Evolutionary conservation across 1,140 invertebrate species (phyloP).

Genomic region (Zeugodacus cucurbitae): DNA sequence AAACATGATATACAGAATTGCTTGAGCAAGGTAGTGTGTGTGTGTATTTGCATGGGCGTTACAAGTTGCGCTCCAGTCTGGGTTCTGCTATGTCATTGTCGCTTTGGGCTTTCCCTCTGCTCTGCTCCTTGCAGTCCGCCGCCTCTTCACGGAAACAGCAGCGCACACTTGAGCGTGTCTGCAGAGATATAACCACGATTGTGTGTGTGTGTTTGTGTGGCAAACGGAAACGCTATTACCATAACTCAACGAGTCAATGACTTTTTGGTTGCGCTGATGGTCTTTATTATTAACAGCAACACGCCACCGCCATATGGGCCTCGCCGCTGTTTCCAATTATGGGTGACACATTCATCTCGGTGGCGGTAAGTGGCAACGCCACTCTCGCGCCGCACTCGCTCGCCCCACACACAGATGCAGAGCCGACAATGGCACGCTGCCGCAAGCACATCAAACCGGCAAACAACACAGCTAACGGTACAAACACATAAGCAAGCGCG

Average conservation of each 20-base stretch:
- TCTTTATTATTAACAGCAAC: conserved; percentile 64
- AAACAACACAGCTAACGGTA: not conserved
- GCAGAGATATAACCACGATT: not conserved
- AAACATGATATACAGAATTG: conserved; percentile 1
- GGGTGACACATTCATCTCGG: not conserved
- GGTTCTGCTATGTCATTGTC: conserved; percentile 7
- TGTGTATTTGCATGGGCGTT: not conserved
- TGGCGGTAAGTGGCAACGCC: not conserved
- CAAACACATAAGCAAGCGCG: not conserved
- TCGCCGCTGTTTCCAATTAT: conserved; percentile 4
- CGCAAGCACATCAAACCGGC: conserved; percentile 33
- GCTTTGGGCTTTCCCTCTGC: not conserved
- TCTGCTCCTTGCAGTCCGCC: not conserved
- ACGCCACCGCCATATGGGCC: not conserved
- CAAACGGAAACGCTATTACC: conserved; percentile 46
- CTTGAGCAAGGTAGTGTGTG: not conserved
- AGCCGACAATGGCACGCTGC: not conserved
- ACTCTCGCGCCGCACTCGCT: not conserved
- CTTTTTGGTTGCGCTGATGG: conserved; percentile 65
- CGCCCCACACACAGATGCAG: not conserved
- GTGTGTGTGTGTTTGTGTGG: not conserved
- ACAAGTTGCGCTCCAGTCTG: not conserved
- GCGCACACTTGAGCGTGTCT: not conserved
- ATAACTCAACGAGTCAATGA: conserved; percentile 66
- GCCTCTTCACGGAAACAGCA: not conserved